phyloP scores from a whole-genome alignment of 1,140 invertebrate genomes.

The Nebria ingens region DNA sequence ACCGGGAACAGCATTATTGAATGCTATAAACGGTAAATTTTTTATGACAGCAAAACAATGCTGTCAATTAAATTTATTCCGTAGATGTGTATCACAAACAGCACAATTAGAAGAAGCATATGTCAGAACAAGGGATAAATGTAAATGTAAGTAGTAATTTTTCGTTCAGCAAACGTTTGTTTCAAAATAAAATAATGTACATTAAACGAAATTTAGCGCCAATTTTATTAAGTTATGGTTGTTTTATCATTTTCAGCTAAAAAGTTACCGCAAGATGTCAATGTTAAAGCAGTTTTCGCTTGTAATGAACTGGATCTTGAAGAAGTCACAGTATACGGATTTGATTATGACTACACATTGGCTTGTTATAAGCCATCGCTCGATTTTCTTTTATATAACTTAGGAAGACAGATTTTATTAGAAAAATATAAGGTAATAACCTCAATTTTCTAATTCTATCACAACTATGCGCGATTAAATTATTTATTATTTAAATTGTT shows the following conservation, averaged over 20 bases:
- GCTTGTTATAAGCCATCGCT: conserved; percentile 89
- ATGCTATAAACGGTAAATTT: background rate
- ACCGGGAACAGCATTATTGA: background rate
- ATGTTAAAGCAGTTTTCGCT: conserved; percentile 82
- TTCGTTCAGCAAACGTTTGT: background rate
- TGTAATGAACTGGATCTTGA: conserved; percentile 90
- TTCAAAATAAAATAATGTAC: conserved; percentile 14
- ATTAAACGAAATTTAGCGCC: conserved; percentile 3
- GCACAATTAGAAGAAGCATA: conserved; percentile 40
- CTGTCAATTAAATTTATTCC: background rate
- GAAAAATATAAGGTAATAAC: conserved; percentile 71
- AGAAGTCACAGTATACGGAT: conserved; percentile 92
- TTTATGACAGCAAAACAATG: background rate
- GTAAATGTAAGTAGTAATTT: conserved; percentile 37
- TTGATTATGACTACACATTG: conserved; percentile 97
- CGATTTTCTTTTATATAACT: conserved; percentile 84
- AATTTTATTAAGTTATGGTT: background rate
- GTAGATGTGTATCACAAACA: conserved; percentile 11
- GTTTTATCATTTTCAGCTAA: conserved; percentile 49
- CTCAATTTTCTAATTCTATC: background rate
- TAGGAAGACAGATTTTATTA: conserved; percentile 79
- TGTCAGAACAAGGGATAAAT: conserved; percentile 38
- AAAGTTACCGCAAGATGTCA: conserved; percentile 77
- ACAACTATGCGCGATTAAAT: no score
- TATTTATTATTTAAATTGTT: no score